These are phyloP conservation scores for Ladona fulva DNA, from an alignment of 1,140 invertebrate genomes.

Conservation along the genomic window DNA sequence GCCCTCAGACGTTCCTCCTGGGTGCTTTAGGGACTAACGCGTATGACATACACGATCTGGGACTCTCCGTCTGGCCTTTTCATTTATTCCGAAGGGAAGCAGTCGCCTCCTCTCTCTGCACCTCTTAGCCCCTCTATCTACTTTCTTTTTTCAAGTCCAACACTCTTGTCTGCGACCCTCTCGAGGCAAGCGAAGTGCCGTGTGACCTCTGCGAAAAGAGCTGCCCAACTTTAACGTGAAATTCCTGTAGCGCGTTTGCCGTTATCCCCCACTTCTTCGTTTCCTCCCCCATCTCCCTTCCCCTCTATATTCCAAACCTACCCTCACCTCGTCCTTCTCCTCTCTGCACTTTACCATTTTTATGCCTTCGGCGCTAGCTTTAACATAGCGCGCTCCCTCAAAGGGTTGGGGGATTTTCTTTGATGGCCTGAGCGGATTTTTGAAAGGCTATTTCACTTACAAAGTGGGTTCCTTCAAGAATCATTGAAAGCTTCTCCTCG, in stretches of 20 bases:
- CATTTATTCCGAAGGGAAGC: neutral
- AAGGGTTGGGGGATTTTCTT: neutral
- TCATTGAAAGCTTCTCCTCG: neutral
- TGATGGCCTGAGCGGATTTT: neutral
- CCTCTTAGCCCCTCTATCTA: neutral
- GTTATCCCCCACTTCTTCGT: neutral
- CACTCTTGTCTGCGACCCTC: neutral
- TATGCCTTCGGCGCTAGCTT: neutral
- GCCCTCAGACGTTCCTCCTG: neutral
- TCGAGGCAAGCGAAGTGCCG: neutral
- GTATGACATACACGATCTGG: conserved; percentile 1
- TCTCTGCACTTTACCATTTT: neutral
- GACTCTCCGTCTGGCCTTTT: neutral
- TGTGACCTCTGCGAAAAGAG: neutral
- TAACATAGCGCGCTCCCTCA: neutral
- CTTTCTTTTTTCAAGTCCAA: neutral
- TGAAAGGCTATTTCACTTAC: neutral
- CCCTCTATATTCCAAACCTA: neutral
- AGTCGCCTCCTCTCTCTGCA: neutral
- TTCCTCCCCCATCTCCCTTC: neutral
- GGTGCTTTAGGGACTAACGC: neutral
- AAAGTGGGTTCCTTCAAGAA: neutral
- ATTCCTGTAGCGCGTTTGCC: neutral
- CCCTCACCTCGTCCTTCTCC: neutral
- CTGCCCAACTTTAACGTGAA: neutral